These are phyloP conservation scores for Cyanocitta stelleri DNA, from an alignment of 2,113 vertebrate species.

Conservation along the genomic window DNA sequence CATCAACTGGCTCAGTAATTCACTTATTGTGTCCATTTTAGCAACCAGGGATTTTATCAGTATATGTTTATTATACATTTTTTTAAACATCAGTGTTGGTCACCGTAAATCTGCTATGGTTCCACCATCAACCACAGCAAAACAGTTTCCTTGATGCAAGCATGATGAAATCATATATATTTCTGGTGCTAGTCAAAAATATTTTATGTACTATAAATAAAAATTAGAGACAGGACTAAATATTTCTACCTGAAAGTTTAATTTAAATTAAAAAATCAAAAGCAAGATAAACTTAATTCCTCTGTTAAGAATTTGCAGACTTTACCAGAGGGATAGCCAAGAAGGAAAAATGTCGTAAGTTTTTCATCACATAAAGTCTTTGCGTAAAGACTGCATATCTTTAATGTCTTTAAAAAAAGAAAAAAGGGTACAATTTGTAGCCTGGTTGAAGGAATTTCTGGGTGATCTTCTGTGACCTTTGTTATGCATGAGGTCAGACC, in stretches of 20 bases:
- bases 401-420: neutral
- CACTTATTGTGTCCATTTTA: neutral
- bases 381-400: neutral
- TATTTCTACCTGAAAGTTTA: neutral
- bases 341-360: neutral
- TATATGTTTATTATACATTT: neutral
- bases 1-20: neutral
- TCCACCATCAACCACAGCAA: neutral
- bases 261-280: neutral
- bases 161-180: neutral
- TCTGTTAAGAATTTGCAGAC: neutral
- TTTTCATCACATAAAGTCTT: neutral
- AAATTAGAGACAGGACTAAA: neutral
- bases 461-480: slow-evolving; percentile 12
- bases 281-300: neutral
- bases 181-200: neutral
- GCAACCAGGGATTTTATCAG: neutral
- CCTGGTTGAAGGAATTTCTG: slow-evolving; percentile 24
- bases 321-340: neutral
- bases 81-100: neutral
- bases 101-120: neutral
- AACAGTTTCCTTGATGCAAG: neutral
- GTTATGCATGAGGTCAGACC: slow-evolving; percentile 41
- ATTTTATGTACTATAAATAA: neutral
- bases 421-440: neutral